Evolutionary conservation across 2,113 vertebrate species (phyloP).

Genomic region (Leuciscus idus): DNA sequence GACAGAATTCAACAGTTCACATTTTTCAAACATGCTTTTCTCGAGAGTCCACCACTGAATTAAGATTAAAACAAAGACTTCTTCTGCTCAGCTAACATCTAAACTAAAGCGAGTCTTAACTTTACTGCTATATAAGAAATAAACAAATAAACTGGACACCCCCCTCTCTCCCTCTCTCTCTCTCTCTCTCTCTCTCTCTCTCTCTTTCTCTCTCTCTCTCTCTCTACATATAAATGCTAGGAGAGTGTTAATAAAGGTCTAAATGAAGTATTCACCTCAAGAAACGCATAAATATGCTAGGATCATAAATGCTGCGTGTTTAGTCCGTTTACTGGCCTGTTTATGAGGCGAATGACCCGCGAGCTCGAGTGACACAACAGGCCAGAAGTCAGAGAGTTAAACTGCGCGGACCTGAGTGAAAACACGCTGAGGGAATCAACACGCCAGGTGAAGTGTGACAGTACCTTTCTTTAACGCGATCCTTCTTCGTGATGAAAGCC

Average conservation of each 20-base stretch:
- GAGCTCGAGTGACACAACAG: slow-evolving; percentile 6
- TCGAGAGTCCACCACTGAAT: not conserved
- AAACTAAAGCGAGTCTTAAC: not conserved
- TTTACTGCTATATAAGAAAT: not conserved
- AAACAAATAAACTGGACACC: too few species aligned
- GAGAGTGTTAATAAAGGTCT: too few species aligned
- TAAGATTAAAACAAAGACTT: not conserved
- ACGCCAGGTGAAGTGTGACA: not conserved
- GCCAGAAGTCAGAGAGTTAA: not conserved
- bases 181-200: too few species aligned
- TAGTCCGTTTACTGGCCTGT: slow-evolving; percentile 16
- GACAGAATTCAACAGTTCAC: not conserved
- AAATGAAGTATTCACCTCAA: too few species aligned
- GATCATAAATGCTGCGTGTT: not conserved
- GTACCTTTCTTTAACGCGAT: slow-evolving; percentile 56
- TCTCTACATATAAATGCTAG: too few species aligned
- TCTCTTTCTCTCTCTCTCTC: too few species aligned
- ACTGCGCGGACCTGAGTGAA: not conserved
- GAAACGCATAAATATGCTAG: not conserved
- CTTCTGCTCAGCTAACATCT: not conserved
- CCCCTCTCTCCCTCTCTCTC: too few species aligned
- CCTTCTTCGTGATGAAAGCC: slow-evolving; percentile 57
- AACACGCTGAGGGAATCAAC: not conserved
- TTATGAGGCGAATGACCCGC: not conserved
- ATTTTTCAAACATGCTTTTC: not conserved